Base-by-base conservation (phyloP, 2,797 vertebrate genomes). In the Enteromius mattozi region DNA sequence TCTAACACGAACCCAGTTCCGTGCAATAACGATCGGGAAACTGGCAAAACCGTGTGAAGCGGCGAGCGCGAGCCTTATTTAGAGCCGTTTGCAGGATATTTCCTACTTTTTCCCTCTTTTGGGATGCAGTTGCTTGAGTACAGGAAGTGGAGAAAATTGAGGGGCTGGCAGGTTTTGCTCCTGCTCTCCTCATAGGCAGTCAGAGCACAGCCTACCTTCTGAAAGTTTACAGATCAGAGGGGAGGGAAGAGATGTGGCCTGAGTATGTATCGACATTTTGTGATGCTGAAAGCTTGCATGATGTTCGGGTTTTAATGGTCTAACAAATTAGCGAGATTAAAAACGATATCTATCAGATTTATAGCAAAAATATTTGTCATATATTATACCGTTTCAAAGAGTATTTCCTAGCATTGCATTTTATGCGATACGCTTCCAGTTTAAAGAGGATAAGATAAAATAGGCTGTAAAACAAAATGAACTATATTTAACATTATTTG, bases 81-180 rank as follows among this genome's bases (percentile, higher is more conserved):
- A 89, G 89, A 92, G 70, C 88, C 88, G 85, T 88, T 90, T 89
- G 87, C 90, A 68, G 87, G 87, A 89, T 88, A 90, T 90, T 92
- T 89, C 89, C 90, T 89, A 91, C 88, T 88, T 88, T 90, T 86
- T 81, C 84, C 87, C 87, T 89, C 90, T 93, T 93, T 92, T 89
- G 91, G 93, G 91, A 91, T 90, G 90, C 88, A 92, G 87, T 89
- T 90, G 89, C 90, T 84, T 90, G 93, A 90, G 89, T 91, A 91
- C 92, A 95, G 94, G 94, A 95, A 94, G 92, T 93, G 92, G 88
- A 93, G 93, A 91, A 92, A 90, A 91, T 86, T 85, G 90, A 94
- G 89, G 90, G 91, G 86, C 87, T 92, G 92, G 92, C 91, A 92
- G 91, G 88, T 92, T 90, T 91, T 8, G 84, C 78, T 86, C 72